Percentiles rank a stretch among this genome's conserved stretches.
Conservation (phyloP, 2,888 invertebrate species). For the Brachypalpus laphriformis region DNA sequence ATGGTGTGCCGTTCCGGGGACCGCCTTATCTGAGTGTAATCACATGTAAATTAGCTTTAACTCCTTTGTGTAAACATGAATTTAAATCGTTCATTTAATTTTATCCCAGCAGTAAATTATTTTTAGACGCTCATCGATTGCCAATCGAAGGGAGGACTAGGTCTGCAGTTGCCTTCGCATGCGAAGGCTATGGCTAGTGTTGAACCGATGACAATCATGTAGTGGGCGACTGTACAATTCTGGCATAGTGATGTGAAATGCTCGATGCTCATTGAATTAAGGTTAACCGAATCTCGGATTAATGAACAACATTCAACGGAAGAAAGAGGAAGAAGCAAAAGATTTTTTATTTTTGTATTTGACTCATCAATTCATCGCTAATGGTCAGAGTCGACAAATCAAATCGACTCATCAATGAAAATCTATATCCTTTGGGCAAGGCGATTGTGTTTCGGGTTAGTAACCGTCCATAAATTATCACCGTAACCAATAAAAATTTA, state of each 20-base stretch:
- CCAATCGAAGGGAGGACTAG: slow-evolving; percentile 25
- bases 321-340: not conserved
- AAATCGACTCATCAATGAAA: slow-evolving; percentile 55
- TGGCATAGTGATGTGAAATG: slow-evolving; percentile 1
- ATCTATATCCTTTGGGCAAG: slow-evolving; percentile 49
- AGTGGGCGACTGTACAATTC: slow-evolving; percentile 39
- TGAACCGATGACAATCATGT: slow-evolving; percentile 53
- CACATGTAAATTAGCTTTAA: slow-evolving; percentile 76
- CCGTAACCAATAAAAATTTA: slow-evolving; percentile 63
- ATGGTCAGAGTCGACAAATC: slow-evolving; percentile 44
- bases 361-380: slow-evolving; percentile 68
- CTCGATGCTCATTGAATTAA: slow-evolving; percentile 34
- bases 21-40: slow-evolving; percentile 74
- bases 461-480: slow-evolving; percentile 58
- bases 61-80: slow-evolving; percentile 76
- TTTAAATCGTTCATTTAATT: slow-evolving; percentile 75
- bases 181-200: slow-evolving; percentile 17
- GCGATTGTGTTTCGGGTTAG: slow-evolving; percentile 31
- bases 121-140: slow-evolving; percentile 61
- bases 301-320: slow-evolving; percentile 6
- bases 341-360: slow-evolving; percentile 23
- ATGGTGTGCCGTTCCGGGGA: slow-evolving; percentile 16
- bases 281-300: slow-evolving; percentile 23
- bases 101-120: slow-evolving; percentile 64
- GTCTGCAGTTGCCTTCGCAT: too few relatives aligned